phyloP scores from a whole-genome alignment of 1,140 invertebrate genomes.

The Dermatophagoides farinae region DNA sequence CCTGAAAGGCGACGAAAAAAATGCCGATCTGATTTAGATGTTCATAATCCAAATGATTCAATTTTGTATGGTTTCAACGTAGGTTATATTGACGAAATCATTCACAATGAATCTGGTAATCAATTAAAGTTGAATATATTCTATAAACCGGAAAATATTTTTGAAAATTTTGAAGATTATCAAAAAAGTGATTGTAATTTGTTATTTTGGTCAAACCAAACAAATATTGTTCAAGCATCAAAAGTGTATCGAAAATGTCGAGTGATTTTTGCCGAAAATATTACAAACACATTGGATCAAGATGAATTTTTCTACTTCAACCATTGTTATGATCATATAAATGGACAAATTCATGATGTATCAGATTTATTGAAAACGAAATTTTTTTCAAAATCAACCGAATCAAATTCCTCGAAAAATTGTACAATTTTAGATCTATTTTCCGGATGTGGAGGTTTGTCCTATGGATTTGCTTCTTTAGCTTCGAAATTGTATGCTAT shows the following conservation, averaged over 20 bases:
- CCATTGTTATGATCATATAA: not conserved
- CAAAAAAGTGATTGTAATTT: slow-evolving; percentile 40
- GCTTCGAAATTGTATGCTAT: slow-evolving; percentile 55
- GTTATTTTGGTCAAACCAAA: slow-evolving; percentile 52
- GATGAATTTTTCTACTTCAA: slow-evolving; percentile 6
- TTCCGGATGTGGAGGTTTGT: slow-evolving; percentile 55
- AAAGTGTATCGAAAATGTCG: not conserved
- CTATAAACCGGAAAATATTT: slow-evolving; percentile 32
- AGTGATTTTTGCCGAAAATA: slow-evolving; percentile 14
- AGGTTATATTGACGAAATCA: slow-evolving; percentile 30
- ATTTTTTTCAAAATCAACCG: not conserved
- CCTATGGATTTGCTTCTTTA: slow-evolving; percentile 41
- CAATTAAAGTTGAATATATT: slow-evolving; percentile 37
- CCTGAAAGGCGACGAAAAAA: slow-evolving; percentile 55
- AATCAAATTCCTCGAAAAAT: slow-evolving; percentile 25
- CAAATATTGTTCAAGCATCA: not conserved
- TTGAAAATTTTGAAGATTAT: not conserved
- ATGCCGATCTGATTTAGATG: not conserved
- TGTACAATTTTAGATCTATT: slow-evolving; percentile 62
- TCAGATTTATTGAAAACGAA: not conserved
- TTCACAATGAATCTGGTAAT: slow-evolving; percentile 33
- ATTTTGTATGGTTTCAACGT: slow-evolving; percentile 36
- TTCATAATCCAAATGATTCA: too few species aligned
- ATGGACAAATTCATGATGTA: not conserved
- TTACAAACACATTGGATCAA: not conserved